Base-by-base conservation (phyloP, 2,113 vertebrate genomes). In the Alosa alosa region DNA sequence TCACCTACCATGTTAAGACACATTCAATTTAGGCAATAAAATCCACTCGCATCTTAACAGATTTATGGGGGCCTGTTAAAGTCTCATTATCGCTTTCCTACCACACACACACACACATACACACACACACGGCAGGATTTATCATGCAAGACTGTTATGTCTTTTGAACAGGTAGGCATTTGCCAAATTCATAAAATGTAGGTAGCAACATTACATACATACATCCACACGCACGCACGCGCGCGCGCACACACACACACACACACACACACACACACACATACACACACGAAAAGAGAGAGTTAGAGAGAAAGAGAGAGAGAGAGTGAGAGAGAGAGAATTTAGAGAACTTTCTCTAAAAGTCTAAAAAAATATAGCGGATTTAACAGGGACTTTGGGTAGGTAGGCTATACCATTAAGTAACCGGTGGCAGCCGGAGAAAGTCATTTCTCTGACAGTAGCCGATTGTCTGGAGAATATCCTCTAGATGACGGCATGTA, bases 11-110 rank as follows among this genome's bases (percentile, higher is more conserved):
- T 91, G 90, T 88, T 92, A 89, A 85, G 94, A 89, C 93, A 92
- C 90, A 91, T 91, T 92, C 88, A 87, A 87, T 85, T 83, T 88
- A 57, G 78, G 84, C 89, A 90, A 85, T 93, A 94, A 93, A 93
- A 83, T 64, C 11, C 60, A 81, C 57, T 90, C 86, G 84, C 41
- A 57, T 78, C 87, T 93, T 91, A 92, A 93, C 94, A 94, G 95
- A 96, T 97, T 95, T 95, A 96, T 93, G 93, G 94, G 72, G 92
- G 85, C 95, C 95, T 95, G 94, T 95, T 96, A 96, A 96, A 96
- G 90, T 92, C 93, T 91, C 94, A 92, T 96, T 95, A 95, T 93
- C 91, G 94, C 91, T 93, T 94, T 89, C 87, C 90, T 93, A 72
- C 64, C 22, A 25, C 60, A 57, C 49, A 25, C 6, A 72, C 64